Conservation (phyloP, 2,797 vertebrate species). For the Luscinia megarhynchos region DNA sequence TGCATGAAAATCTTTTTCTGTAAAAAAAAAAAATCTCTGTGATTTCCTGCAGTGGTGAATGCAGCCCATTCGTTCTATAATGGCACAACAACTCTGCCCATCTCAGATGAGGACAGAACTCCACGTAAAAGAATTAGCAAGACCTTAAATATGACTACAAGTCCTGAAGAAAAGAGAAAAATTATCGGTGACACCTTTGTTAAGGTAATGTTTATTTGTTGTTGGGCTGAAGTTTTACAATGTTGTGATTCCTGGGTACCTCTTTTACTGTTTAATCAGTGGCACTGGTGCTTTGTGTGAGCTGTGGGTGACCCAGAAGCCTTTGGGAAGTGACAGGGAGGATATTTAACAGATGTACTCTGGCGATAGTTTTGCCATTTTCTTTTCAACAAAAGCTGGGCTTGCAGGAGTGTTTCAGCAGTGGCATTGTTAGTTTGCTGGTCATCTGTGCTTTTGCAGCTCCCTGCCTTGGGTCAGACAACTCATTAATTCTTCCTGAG, state of each 20-base stretch:
- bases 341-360: neutral
- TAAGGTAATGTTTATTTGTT: slow-evolving; percentile 81
- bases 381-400: accelerated
- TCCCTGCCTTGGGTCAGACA: neutral
- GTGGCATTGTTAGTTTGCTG: neutral
- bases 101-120: slow-evolving; percentile 97
- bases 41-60: slow-evolving; percentile 87
- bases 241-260: accelerated
- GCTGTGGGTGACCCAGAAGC: neutral
- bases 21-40: neutral
- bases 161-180: slow-evolving; percentile 98
- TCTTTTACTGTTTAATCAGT: neutral
- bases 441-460: neutral
- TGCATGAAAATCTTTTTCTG: neutral
- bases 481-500: accelerated
- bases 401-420: neutral
- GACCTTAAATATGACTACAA: slow-evolving; percentile 98
- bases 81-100: slow-evolving; percentile 96
- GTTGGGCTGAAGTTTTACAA: neutral
- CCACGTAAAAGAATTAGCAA: slow-evolving; percentile 98
- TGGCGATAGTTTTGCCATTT: neutral
- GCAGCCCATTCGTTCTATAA: slow-evolving; percentile 99
- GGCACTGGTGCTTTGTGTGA: neutral
- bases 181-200: slow-evolving; percentile 99
- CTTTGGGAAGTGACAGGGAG: neutral